These are phyloP conservation scores for Leptatherina wallacei DNA, from an alignment of 2,797 vertebrate species.

Conservation along the genomic window DNA sequence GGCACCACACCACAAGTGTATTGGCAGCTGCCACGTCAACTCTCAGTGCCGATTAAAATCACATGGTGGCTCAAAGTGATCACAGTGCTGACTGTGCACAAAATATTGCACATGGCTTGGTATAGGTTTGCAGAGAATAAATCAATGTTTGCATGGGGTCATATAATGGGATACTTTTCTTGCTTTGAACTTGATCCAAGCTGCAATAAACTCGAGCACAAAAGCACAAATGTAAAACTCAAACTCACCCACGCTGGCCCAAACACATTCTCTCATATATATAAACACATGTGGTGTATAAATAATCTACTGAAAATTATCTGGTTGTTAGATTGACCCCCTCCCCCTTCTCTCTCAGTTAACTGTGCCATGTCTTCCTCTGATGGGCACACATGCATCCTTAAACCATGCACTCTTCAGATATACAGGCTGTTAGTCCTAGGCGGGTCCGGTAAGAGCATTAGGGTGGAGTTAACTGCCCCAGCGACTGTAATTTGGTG, in stretches of 20 bases:
- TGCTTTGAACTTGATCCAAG: constrained; percentile 24
- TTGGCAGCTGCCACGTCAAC: constrained; percentile 77
- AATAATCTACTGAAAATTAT: constrained; percentile 22
- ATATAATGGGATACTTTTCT: not conserved
- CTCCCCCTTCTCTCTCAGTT: constrained; percentile 13
- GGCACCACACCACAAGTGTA: constrained; percentile 42
- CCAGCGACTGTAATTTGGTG: constrained; percentile 85
- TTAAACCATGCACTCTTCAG: constrained; percentile 42
- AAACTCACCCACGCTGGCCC: constrained; percentile 12
- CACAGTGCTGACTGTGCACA: constrained; percentile 58
- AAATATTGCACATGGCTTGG: constrained; percentile 15
- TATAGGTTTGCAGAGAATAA: constrained; percentile 23
- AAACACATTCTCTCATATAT: constrained; percentile 8
- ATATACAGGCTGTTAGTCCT: constrained; percentile 58
- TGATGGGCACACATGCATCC: constrained; percentile 20
- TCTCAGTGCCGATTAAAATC: constrained; percentile 50
- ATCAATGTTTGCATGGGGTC: constrained; percentile 6
- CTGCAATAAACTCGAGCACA: constrained; percentile 38
- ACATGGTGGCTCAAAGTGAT: constrained; percentile 37
- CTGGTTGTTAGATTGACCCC: constrained; percentile 27
- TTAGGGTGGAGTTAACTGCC: constrained; percentile 82
- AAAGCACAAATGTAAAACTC: constrained; percentile 29
- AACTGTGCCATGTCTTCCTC: constrained; percentile 6
- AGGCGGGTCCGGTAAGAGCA: constrained; percentile 76
- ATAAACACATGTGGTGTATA: constrained; percentile 5